These are phyloP conservation scores for Puffinus mauretanicus DNA, from an alignment of 2,113 vertebrate genomes.

Conservation along the genomic window DNA sequence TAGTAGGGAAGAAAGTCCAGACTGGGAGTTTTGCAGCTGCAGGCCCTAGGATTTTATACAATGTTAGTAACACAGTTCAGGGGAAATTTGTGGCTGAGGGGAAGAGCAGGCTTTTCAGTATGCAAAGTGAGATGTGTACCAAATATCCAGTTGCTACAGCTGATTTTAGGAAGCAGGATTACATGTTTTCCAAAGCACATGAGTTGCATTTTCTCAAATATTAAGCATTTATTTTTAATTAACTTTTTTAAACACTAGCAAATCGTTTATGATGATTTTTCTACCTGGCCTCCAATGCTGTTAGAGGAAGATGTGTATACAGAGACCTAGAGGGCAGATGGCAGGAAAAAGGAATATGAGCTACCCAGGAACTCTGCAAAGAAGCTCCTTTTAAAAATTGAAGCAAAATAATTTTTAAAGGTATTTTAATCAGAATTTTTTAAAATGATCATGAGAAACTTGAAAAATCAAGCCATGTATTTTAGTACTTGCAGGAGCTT, in stretches of 20 bases:
- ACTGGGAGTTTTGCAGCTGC: background rate
- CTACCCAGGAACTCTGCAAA: background rate
- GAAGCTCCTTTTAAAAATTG: slow-evolving; percentile 14
- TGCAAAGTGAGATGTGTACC: background rate
- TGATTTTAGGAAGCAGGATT: background rate
- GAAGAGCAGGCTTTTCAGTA: background rate
- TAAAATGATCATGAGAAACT: background rate
- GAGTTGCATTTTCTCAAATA: background rate
- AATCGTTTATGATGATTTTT: background rate
- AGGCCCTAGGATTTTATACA: background rate
- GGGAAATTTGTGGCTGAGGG: background rate
- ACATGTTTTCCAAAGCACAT: background rate
- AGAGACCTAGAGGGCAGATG: background rate
- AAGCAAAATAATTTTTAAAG: slow-evolving; percentile 16
- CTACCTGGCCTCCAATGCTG: background rate
- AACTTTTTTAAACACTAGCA: background rate
- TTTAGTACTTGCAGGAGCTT: background rate
- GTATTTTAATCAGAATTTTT: background rate
- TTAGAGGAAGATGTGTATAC: background rate
- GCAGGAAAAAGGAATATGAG: background rate
- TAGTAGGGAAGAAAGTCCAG: background rate
- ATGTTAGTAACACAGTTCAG: background rate
- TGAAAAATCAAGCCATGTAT: background rate
- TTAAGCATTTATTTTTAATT: background rate
- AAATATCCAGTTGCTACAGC: background rate